Base-by-base conservation (phyloP, 2,888 invertebrate species). In the Malacosoma neustria region DNA sequence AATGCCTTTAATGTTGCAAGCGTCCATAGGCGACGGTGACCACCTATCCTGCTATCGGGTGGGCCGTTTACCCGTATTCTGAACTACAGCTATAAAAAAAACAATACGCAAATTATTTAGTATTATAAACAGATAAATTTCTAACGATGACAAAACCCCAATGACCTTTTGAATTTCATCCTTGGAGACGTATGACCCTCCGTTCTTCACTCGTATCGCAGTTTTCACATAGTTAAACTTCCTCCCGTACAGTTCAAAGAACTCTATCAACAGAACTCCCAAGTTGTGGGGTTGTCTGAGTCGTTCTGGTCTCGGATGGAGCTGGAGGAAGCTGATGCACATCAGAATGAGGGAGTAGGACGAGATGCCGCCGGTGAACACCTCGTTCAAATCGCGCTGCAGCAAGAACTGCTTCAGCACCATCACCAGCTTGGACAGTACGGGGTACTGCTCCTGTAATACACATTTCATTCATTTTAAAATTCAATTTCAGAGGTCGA, bases 361-460 rank as follows among this genome's bases (percentile, higher is more conserved):
- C 55, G 98, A 97, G 77, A 99, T 98, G 73, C 99, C 99, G 48
- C 99, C 98, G 48, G 98, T 98, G 87, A 98, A 99, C 63, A 99
- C 99, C 89, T 99, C 99, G 86, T 99, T 99, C 66, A 99, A 91
- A 88, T 98, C 97, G 64, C 99, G 91, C 87, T 99, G 97, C 51
- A 98, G 89, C 50, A 99, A 91, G 87, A 99, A 99, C 88, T 99
- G 99, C 87, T 99, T 99, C 58, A 99, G 89, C 44, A 99, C 97
- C 86, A 99, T 92, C 63, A 99, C 98, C 68, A 99, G 88, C 63
- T 97, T 97, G 37, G 95, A 93, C 54, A 99, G 89, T 47, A 94
- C 93, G 13, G 98, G 98, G 84, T 92, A 99, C 57, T 91, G 90
- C 42, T 91, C 89, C 82, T 85, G 72, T 2, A 57, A 62, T 14